Conservation (phyloP, 2,888 invertebrate genomes). For the Sycophila texana region DNA sequence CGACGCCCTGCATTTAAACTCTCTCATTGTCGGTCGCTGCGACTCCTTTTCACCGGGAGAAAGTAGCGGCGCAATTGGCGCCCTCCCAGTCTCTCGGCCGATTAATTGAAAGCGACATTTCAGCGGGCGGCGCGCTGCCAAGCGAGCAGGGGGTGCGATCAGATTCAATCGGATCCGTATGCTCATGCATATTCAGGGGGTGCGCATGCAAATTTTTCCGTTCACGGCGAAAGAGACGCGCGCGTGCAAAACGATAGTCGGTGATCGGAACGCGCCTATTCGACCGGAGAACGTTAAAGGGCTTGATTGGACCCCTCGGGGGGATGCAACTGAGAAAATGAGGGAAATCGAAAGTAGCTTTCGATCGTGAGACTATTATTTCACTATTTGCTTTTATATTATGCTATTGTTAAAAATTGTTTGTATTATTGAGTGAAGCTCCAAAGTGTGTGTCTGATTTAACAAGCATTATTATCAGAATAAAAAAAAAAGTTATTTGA, state of each 20-base stretch:
- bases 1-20: constrained; percentile 43
- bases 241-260: too few relatives aligned
- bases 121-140: constrained; percentile 1
- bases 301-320: constrained; percentile 27
- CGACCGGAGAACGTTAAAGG: constrained; percentile 26
- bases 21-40: constrained; percentile 26
- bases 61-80: neutral
- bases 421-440: too few relatives aligned
- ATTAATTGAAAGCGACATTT: constrained; percentile 1
- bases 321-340: too few relatives aligned
- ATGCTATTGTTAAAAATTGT: too few relatives aligned
- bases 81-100: neutral
- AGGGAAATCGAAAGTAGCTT: too few relatives aligned
- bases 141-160: neutral
- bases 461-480: too few relatives aligned
- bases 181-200: constrained; percentile 44
- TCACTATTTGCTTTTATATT: too few relatives aligned
- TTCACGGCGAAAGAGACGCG: neutral
- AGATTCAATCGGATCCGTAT: constrained; percentile 27
- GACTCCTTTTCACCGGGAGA: neutral
- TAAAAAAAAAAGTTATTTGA: too few relatives aligned
- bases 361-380: too few relatives aligned
- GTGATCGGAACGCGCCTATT: too few relatives aligned
- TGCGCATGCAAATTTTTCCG: constrained; percentile 46
- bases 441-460: too few relatives aligned